Evolutionary conservation across 2,888 invertebrate genomes (phyloP).

Genomic region (Lasioglossum marginatum): DNA sequence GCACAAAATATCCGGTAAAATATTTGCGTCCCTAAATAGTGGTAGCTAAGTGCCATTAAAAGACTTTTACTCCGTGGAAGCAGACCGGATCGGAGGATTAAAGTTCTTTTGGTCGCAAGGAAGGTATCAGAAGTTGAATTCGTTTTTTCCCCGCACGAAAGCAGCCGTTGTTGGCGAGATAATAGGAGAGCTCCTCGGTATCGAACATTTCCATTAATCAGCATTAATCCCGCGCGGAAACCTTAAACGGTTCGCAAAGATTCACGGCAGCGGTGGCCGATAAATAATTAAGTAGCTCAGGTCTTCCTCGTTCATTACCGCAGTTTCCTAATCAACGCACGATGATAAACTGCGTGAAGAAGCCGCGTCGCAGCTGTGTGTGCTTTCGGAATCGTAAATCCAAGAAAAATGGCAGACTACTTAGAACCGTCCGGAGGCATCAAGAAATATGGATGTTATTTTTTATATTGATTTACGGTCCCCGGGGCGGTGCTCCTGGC

Average conservation of each 20-base stretch:
- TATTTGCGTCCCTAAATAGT: neutral
- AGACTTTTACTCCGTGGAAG: neutral
- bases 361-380: neutral
- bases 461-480: slow-evolving; percentile 19
- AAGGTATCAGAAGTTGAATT: neutral
- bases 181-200: slow-evolving; percentile 57
- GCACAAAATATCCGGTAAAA: neutral
- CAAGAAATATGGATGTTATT: slow-evolving; percentile 26
- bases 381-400: neutral
- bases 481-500: neutral
- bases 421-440: neutral
- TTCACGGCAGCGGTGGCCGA: slow-evolving; percentile 47
- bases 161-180: slow-evolving; percentile 28
- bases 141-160: neutral
- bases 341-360: slow-evolving; percentile 45
- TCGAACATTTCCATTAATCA: slow-evolving; percentile 66
- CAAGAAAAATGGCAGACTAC: slow-evolving; percentile 20
- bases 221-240: slow-evolving; percentile 57
- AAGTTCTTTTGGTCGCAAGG: neutral
- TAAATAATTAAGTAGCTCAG: slow-evolving; percentile 65
- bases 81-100: neutral
- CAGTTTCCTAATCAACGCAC: slow-evolving; percentile 57
- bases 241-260: slow-evolving; percentile 17
- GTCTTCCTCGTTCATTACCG: slow-evolving; percentile 54
- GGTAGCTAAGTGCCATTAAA: neutral